These are phyloP conservation scores for Trochalopteron elliotii DNA, from an alignment of 2,113 vertebrate species.

Conservation along the genomic window DNA sequence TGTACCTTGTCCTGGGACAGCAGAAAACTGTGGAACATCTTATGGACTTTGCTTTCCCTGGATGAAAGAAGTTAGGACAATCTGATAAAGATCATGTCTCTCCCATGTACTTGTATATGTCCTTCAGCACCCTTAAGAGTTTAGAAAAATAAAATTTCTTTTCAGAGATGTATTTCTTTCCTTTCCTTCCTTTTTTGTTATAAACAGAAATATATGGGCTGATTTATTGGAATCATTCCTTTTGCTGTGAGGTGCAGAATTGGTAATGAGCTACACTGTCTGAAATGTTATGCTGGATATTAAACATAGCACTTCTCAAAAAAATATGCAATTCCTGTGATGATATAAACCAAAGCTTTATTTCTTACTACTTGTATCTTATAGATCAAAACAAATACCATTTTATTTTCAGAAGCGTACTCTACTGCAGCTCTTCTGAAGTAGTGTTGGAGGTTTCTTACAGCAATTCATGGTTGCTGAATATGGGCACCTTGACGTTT, in stretches of 20 bases:
- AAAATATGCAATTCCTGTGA: neutral
- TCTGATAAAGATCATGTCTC: neutral
- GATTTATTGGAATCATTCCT: neutral
- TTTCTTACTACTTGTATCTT: neutral
- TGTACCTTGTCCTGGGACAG: neutral
- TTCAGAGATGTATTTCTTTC: neutral
- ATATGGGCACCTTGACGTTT: neutral
- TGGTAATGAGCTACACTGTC: neutral
- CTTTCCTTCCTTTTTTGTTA: neutral
- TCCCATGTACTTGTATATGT: neutral
- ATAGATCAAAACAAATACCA: neutral
- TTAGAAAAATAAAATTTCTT: neutral
- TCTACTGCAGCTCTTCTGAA: neutral
- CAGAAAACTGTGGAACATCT: neutral
- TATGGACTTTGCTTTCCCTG: neutral
- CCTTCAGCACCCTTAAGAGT: neutral
- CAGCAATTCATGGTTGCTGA: neutral
- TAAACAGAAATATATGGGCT: neutral
- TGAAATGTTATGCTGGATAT: neutral
- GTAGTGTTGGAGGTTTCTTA: neutral
- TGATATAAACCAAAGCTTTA: neutral
- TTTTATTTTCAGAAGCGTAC: slow-evolving; percentile 20
- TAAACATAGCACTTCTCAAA: neutral
- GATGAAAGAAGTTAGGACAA: neutral
- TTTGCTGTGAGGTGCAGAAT: neutral